Evolutionary conservation across 2,888 invertebrate species (phyloP).

Genomic region (Morpho deidamia): DNA sequence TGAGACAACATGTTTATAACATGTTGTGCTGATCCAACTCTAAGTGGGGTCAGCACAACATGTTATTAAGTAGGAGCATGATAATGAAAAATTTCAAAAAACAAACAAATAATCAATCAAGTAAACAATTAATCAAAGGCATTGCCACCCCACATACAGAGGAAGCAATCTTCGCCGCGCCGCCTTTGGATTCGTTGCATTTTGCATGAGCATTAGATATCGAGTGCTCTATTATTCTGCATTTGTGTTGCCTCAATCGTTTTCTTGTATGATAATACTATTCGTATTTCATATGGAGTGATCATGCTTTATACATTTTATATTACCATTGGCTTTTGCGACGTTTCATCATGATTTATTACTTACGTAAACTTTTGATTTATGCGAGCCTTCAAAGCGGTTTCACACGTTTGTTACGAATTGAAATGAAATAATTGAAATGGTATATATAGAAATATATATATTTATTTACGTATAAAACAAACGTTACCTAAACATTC

Average conservation of each 20-base stretch:
- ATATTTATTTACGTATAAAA: too few species aligned
- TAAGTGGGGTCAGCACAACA: too few species aligned
- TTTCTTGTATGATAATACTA: conserved; percentile 20
- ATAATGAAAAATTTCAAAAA: too few species aligned
- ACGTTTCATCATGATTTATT: neutral
- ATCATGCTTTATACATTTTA: conserved; percentile 11
- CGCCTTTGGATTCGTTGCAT: conserved; percentile 30
- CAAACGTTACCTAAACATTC: too few species aligned
- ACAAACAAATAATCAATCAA: too few species aligned
- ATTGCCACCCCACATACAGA: conserved; percentile 7
- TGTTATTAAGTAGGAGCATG: too few species aligned
- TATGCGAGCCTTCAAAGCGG: neutral
- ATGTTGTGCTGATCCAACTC: too few species aligned
- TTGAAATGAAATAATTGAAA: too few species aligned
- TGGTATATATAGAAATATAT: too few species aligned
- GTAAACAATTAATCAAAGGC: neutral
- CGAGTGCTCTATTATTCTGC: conserved; percentile 29
- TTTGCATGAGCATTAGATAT: conserved; percentile 36
- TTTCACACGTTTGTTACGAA: neutral
- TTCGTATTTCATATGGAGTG: conserved; percentile 12
- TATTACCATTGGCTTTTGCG: neutral
- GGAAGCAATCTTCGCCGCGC: conserved; percentile 30
- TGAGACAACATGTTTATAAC: too few species aligned
- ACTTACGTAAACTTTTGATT: neutral
- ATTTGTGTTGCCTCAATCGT: conserved; percentile 28